Base-by-base conservation (phyloP, 2,113 vertebrate species). In the Chionodraco myersi region DNA sequence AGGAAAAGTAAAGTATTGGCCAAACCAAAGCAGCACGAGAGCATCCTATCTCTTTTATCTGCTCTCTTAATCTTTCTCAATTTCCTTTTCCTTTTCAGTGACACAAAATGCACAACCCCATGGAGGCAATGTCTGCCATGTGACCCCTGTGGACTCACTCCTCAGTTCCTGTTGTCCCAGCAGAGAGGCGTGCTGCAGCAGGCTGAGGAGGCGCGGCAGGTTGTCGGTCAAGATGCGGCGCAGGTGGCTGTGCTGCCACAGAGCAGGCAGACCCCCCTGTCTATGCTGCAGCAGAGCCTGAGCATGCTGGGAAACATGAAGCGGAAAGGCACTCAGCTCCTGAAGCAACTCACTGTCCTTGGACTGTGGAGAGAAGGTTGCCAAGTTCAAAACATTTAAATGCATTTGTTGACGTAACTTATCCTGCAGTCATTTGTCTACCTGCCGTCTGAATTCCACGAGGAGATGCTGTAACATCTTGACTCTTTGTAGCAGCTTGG, bases 91-190 rank as follows among this genome's bases (percentile, higher is more conserved):
- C n/a, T 65, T 41, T 30, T 26, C 45, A 65, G 13, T 47, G 21
- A 45, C 2, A 2, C 11, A 47, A 62, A 63, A 47, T 14, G 6
- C 60, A 45, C 6, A 18, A 65, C 21, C 5, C 10, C 4, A 44
- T 68, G n/a, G 16, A 49, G 15, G 48, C 59, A 45, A 21, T 6
- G 26, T n/a, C 30, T n/a, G 30, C 56, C 13, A 12, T 10, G 3
- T 47, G 2, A 14, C 44, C 15, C 30, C 34, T 41, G 18, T 15
- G 8, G 9, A 90, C 96, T 96, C 90, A 97, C 95, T 93, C 86
- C 93, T 95, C 62, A 97, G 91, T 70, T 97, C 96, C 5, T 92
- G 93, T 68, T 90, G 92, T 70, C 96, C 89, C 84, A 96, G 94
- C 63, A 89, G 90, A 12, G 96, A 93, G 9, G 84, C 12, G 0